A percentile compares a stretch with the other conserved stretches of the same genome.
Conservation (phyloP, 2,113 vertebrate species). For the Alaudala cheleensis region DNA sequence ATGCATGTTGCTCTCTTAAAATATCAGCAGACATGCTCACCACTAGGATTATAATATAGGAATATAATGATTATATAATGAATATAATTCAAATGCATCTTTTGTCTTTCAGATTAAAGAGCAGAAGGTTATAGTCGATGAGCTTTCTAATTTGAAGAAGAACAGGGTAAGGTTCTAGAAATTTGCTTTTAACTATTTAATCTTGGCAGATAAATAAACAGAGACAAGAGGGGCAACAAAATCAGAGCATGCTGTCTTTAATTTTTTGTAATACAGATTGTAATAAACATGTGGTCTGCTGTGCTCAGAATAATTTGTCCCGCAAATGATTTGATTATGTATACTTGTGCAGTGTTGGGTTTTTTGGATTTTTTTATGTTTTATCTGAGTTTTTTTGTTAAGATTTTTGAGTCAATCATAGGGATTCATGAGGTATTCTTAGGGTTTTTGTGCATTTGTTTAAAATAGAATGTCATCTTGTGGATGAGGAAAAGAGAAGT, state of each 20-base stretch:
- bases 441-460: neutral
- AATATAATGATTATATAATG: too few species aligned
- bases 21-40: neutral
- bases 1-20: neutral
- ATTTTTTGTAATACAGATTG: neutral
- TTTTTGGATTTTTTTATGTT: neutral
- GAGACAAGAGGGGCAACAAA: neutral
- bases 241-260: neutral
- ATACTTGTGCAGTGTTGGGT: neutral
- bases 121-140: constrained; percentile 89
- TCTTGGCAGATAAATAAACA: neutral
- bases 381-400: neutral
- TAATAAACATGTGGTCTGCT: neutral
- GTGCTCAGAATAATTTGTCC: neutral
- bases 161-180: constrained; percentile 78
- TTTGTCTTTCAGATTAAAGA: constrained; percentile 85
- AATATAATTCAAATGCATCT: neutral
- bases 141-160: constrained; percentile 94
- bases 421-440: neutral
- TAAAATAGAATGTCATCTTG: neutral
- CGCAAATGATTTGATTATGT: neutral
- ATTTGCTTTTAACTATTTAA: neutral
- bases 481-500: neutral
- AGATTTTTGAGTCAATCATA: neutral
- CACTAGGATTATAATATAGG: neutral